A percentile compares a stretch with the other conserved stretches of the same genome.
phyloP scores from a whole-genome alignment of 2,888 invertebrate species.

The Acanthococcus lagerstroemiae region DNA sequence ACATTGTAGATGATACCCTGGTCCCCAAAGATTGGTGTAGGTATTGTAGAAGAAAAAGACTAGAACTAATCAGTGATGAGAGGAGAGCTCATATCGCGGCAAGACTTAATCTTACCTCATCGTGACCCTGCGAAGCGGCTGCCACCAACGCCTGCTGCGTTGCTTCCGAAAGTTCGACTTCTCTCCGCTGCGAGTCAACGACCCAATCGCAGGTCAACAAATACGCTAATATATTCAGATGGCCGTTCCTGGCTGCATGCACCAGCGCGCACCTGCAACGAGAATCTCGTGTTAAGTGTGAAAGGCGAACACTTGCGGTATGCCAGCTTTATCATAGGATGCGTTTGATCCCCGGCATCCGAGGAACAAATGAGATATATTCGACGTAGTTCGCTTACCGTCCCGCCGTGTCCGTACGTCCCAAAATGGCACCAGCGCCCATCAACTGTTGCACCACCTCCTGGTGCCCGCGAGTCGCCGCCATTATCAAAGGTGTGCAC shows the following conservation, averaged over 20 bases:
- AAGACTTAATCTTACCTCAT: slow-evolving; percentile 46
- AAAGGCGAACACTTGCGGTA: no score
- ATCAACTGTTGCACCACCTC: slow-evolving; percentile 68
- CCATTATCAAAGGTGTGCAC: slow-evolving; percentile 74
- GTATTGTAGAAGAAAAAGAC: no score
- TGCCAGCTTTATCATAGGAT: no score
- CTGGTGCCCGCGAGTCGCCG: slow-evolving; percentile 78
- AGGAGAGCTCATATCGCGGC: no score
- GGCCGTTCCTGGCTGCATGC: slow-evolving; percentile 81
- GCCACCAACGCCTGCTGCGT: slow-evolving; percentile 80
- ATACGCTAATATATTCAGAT: slow-evolving; percentile 75
- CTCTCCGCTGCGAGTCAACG: slow-evolving; percentile 43
- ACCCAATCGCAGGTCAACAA: slow-evolving; percentile 80
- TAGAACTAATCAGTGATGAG: no score
- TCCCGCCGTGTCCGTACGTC: slow-evolving; percentile 69
- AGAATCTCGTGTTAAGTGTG: background rate
- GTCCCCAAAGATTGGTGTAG: no score
- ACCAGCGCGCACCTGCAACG: slow-evolving; percentile 60
- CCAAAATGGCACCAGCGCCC: slow-evolving; percentile 57
- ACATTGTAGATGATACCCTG: no score
- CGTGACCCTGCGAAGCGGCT: slow-evolving; percentile 76
- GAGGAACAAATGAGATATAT: no score
- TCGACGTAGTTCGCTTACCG: slow-evolving; percentile 41
- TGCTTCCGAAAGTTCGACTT: slow-evolving; percentile 63
- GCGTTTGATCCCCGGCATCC: no score